These are phyloP conservation scores for Meloidogyne chitwoodi DNA, from an alignment of 1,140 invertebrate species.

Conservation along the genomic window DNA sequence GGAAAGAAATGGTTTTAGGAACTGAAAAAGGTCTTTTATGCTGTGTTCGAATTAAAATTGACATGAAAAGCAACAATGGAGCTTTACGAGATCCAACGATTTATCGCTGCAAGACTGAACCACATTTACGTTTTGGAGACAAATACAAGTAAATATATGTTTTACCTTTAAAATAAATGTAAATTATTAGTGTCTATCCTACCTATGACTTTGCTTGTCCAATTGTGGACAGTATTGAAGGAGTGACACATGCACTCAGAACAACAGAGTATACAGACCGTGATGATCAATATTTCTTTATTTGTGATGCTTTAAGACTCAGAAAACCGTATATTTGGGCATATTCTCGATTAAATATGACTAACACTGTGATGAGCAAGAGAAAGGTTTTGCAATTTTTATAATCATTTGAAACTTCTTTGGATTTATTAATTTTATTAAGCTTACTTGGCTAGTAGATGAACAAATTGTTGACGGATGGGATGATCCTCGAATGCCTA, in stretches of 20 bases:
- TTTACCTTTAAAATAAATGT: background rate
- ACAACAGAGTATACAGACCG: slow-evolving; percentile 98
- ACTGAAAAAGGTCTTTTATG: slow-evolving; percentile 74
- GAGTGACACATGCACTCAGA: slow-evolving; percentile 89
- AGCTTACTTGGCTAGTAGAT: slow-evolving; percentile 90
- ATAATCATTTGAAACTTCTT: background rate
- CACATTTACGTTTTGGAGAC: slow-evolving; percentile 82
- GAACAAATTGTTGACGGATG: slow-evolving; percentile 89
- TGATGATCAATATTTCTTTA: slow-evolving; percentile 94
- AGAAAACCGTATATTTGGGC: slow-evolving; percentile 90
- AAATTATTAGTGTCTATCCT: slow-evolving; percentile 79
- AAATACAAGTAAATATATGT: slow-evolving; percentile 82
- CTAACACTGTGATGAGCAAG: slow-evolving; percentile 90
- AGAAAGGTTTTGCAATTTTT: slow-evolving; percentile 67
- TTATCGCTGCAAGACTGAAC: slow-evolving; percentile 92
- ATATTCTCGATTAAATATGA: slow-evolving; percentile 83
- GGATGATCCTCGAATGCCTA: slow-evolving; percentile 98
- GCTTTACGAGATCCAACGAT: slow-evolving; percentile 98
- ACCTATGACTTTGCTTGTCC: slow-evolving; percentile 99
- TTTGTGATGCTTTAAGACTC: slow-evolving; percentile 72
- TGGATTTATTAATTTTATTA: background rate
- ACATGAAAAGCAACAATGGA: slow-evolving; percentile 91
- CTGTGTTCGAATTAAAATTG: slow-evolving; percentile 93
- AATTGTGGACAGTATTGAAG: slow-evolving; percentile 93
- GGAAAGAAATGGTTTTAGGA: slow-evolving; percentile 91